Base-by-base conservation (phyloP, 2,888 invertebrate genomes). In the Gisinianus flammeolus region DNA sequence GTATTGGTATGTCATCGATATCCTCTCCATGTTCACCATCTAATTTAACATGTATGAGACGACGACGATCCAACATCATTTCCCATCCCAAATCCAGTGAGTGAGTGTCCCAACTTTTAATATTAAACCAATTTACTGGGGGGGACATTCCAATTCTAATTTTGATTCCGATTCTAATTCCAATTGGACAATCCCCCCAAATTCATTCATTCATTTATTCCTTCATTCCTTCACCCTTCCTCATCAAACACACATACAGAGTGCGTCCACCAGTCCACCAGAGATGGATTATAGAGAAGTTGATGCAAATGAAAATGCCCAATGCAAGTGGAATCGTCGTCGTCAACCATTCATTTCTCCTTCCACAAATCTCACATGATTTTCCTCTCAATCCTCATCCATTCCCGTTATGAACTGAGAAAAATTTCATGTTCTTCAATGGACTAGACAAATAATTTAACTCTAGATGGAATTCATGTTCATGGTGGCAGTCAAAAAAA, bases 1-100 rank as follows among this genome's bases (percentile, higher is more conserved):
- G 76, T 76, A 76, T 76, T 76, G 76, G 76, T 68, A 76, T 76
- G 76, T 76, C 76, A 76, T 76, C 76, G 76, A 76, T 76, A 75
- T 22, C 24, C 44, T 26, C 26, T 6, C 35, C 33, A 1, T 22
- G 6, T 16, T 12, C 33, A n/a, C n/a, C 22, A n/a, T 22, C 56
- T n/a, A 44, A 44, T 44, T 44, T 6, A 44, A 44, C 44, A 44
- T 44, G 44, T 12, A 12, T 35, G 6, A 35, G 12, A 44, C 19
- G 2, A 19, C 12, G 35, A 6, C 44, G 3, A 44, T 44, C 6
- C 44, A n/a, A n/a, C n/a, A n/a, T n/a, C n/a, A n/a, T n/a, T 44
- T 44, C 3, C 2, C 44, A 16, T 44, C 3, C 44, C 44, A 44
- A 44, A 12, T 44, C 44, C 44, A 44, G 6, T 19, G 12, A 2